Percentiles rank a stretch among this genome's conserved stretches.
Conservation (phyloP, 2,797 vertebrate species). For the Pseudochirops corinnae region DNA sequence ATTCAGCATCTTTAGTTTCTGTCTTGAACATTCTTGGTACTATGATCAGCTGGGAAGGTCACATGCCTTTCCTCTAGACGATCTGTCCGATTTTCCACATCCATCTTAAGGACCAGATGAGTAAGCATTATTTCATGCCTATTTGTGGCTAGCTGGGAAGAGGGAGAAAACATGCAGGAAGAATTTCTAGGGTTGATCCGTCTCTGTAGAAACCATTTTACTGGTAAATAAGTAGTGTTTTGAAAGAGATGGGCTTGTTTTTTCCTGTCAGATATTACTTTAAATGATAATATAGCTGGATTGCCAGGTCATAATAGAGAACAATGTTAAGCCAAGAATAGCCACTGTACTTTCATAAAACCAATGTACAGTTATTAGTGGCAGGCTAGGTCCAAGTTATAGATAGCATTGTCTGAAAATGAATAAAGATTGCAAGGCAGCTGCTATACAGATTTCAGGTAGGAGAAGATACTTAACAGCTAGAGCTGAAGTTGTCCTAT, state of each 20-base stretch:
- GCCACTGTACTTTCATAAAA: background rate
- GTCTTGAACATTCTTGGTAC: background rate
- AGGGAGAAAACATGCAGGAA: background rate
- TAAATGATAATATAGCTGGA: background rate
- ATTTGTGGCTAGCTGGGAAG: background rate
- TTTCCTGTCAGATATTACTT: background rate
- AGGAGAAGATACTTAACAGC: background rate
- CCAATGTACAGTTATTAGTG: background rate
- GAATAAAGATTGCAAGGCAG: background rate
- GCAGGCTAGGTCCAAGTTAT: background rate
- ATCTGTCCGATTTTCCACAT: background rate
- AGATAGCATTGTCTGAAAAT: background rate
- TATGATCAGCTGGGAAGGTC: background rate
- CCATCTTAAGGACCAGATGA: background rate
- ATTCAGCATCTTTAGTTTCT: background rate
- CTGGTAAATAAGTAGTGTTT: background rate
- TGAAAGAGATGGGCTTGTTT: background rate
- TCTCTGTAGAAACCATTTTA: background rate
- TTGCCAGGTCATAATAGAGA: background rate
- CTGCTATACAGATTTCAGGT: background rate
- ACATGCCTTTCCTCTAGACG: background rate
- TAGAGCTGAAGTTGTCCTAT: background rate
- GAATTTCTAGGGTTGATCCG: background rate
- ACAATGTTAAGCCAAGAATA: background rate
- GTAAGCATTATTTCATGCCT: background rate